phyloP scores from a whole-genome alignment of 2,888 invertebrate species.

The Orchesellides sinensis region DNA sequence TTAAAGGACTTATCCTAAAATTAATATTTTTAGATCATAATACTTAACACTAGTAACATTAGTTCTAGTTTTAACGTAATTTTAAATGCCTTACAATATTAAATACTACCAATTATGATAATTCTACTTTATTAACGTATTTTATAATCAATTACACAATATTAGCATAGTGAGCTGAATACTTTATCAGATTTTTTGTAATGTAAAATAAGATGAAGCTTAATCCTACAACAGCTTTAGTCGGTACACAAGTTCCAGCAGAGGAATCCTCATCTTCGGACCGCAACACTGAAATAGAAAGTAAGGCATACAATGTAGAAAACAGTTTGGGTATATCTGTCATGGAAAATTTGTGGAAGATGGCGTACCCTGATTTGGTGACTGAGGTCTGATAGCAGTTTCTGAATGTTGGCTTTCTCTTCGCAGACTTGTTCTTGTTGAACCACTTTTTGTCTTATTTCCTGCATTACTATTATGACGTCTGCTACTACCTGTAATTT shows the following conservation, averaged over 20 bases:
- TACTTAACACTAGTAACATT: too few relatives aligned
- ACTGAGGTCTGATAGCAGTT: slow-evolving; percentile 43
- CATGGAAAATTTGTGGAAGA: background rate
- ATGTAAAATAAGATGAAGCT: slow-evolving; percentile 8
- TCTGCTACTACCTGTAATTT: slow-evolving; percentile 55
- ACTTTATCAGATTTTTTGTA: background rate
- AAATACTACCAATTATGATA: background rate
- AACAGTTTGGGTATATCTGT: background rate
- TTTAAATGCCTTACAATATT: too few relatives aligned
- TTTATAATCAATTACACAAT: background rate
- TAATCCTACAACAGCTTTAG: background rate
- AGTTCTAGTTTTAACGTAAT: too few relatives aligned
- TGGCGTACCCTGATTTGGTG: slow-evolving; percentile 44
- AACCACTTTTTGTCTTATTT: slow-evolving; percentile 43
- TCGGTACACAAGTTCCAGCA: slow-evolving; percentile 17
- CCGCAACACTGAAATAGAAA: slow-evolving; percentile 15
- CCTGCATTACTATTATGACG: slow-evolving; percentile 46
- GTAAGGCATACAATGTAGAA: too few relatives aligned
- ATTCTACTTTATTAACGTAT: background rate
- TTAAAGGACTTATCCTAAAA: too few relatives aligned
- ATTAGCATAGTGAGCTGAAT: background rate
- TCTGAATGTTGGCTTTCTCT: slow-evolving; percentile 55
- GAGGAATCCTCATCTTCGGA: slow-evolving; percentile 46
- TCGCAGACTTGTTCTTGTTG: slow-evolving; percentile 53
- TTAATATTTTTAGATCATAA: too few relatives aligned